Evolutionary conservation across 2,888 invertebrate genomes (phyloP).

Genomic region (Epinotia nisella): DNA sequence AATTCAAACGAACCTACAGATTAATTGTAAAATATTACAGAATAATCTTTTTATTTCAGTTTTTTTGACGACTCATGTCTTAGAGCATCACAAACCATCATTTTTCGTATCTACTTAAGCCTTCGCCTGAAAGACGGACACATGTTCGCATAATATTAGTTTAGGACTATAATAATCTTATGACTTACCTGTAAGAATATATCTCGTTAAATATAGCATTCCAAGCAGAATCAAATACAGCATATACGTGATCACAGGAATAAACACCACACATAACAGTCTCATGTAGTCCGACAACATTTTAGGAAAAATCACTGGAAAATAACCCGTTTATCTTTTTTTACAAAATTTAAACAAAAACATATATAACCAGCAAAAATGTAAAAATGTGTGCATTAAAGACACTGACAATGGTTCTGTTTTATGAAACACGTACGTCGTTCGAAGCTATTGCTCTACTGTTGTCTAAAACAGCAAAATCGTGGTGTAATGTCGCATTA

Average conservation of each 20-base stretch:
- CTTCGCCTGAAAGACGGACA: background rate
- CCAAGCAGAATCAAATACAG: slow-evolving; percentile 55
- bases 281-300: slow-evolving; percentile 55
- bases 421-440: background rate
- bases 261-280: slow-evolving; percentile 57
- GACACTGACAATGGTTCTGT: no score
- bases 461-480: slow-evolving; percentile 25
- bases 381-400: background rate
- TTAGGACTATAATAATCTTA: background rate
- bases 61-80: no score
- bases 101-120: no score
- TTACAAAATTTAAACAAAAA: no score
- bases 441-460: background rate
- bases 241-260: slow-evolving; percentile 58
- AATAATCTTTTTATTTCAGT: no score
- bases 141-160: background rate
- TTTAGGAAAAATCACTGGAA: slow-evolving; percentile 15
- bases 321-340: background rate
- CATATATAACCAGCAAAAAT: no score
- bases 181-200: slow-evolving; percentile 53
- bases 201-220: slow-evolving; percentile 48
- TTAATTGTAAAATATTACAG: no score
- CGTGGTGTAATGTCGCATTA: slow-evolving; percentile 36
- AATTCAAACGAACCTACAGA: no score
- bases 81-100: no score